Conservation (phyloP, 2,113 vertebrate genomes). For the Lycaon pictus region DNA sequence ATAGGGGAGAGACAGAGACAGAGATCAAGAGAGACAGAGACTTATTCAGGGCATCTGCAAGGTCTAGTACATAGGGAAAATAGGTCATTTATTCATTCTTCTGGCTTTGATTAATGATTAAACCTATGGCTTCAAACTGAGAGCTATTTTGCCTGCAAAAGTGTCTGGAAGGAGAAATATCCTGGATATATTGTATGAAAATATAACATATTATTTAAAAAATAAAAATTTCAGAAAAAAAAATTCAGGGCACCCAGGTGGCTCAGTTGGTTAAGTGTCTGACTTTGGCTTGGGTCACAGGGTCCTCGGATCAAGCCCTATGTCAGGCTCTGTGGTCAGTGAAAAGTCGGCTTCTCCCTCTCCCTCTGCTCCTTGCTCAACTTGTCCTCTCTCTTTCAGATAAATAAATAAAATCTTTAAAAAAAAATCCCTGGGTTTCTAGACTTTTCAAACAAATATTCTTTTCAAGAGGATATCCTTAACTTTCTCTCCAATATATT, state of each 20-base stretch:
- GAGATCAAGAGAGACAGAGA: not conserved
- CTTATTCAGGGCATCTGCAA: not conserved
- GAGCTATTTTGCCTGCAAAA: not conserved
- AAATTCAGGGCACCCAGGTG: not conserved
- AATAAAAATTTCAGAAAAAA: not conserved
- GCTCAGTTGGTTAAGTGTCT: not conserved
- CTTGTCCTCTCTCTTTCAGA: not conserved
- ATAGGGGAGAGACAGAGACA: not conserved
- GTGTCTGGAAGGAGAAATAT: not conserved
- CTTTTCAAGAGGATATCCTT: not conserved
- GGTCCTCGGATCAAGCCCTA: fast-evolving
- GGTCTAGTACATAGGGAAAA: not conserved
- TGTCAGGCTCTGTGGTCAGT: not conserved
- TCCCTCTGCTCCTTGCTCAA: not conserved
- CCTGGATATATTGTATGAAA: not conserved
- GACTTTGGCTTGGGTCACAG: not conserved
- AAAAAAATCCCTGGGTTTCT: conserved; percentile 3
- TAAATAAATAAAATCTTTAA: not conserved
- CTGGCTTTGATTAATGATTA: not conserved
- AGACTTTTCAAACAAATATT: not conserved
- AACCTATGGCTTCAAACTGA: conserved; percentile 50
- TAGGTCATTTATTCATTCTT: not conserved
- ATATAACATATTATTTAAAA: conserved; percentile 35
- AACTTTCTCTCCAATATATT: not conserved
- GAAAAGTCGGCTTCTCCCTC: not conserved